Conservation (phyloP, 2,797 vertebrate species). For the Peromyscus aztecus region DNA sequence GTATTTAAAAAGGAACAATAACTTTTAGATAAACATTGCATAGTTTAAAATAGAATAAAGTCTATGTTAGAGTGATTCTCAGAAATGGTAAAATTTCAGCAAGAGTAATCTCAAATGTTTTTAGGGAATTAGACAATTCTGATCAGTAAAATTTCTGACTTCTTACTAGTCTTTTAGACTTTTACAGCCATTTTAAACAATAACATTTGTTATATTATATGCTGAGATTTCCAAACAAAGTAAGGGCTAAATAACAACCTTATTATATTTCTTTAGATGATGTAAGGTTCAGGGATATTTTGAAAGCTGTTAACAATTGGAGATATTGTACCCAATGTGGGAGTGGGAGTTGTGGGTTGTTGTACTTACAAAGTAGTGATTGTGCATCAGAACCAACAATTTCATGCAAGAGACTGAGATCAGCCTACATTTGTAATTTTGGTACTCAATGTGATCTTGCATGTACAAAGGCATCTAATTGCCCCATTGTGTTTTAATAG, state of each 20-base stretch:
- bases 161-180: not conserved
- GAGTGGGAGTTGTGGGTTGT: not conserved
- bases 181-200: not conserved
- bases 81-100: slow-evolving; percentile 14
- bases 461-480: not conserved
- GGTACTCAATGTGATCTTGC: not conserved
- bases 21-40: not conserved
- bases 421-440: not conserved
- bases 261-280: not conserved
- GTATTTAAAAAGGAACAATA: not conserved
- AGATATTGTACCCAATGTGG: not conserved
- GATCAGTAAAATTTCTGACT: slow-evolving; percentile 2
- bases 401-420: not conserved
- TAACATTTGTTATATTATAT: not conserved
- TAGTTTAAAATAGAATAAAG: not conserved
- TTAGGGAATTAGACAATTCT: not conserved
- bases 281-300: not conserved
- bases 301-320: not conserved
- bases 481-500: not conserved
- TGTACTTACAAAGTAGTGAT: not conserved
- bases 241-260: not conserved
- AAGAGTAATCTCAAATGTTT: not conserved
- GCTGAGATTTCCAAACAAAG: not conserved
- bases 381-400: not conserved
- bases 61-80: not conserved